Conservation (phyloP, 1,140 invertebrate genomes). For the Ylistrum balloti region DNA sequence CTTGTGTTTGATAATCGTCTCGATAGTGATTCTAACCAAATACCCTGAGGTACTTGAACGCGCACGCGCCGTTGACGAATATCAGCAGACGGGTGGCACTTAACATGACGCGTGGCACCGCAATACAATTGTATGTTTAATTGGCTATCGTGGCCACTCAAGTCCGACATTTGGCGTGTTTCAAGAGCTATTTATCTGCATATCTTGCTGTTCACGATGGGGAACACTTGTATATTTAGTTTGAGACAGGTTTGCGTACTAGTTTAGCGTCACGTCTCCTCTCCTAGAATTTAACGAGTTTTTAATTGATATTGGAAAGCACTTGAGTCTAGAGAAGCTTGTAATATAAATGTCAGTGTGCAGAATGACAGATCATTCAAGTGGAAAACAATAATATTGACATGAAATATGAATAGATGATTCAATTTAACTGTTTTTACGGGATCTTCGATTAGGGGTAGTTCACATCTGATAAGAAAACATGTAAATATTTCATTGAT, state of each 20-base stretch:
- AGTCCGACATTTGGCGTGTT: constrained; percentile 37
- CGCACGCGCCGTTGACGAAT: constrained; percentile 36
- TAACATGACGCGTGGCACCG: constrained; percentile 30
- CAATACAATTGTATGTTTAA: constrained; percentile 29
- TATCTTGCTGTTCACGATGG: not conserved
- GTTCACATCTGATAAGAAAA: no score
- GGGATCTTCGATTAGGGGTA: no score
- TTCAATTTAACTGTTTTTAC: not conserved
- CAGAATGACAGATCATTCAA: not conserved
- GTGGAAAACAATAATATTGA: constrained; percentile 35
- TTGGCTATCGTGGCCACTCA: not conserved
- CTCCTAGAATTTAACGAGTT: constrained; percentile 27
- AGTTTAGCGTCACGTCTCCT: not conserved
- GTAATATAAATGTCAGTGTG: constrained; percentile 20
- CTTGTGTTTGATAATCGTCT: constrained; percentile 31
- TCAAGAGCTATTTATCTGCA: constrained; percentile 24
- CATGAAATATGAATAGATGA: not conserved
- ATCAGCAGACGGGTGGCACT: constrained; percentile 36
- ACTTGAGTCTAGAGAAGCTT: not conserved
- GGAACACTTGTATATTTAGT: constrained; percentile 34
- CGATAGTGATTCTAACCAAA: constrained; percentile 38
- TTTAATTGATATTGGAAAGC: constrained; percentile 40
- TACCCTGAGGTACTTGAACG: constrained; percentile 37
- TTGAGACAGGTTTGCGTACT: not conserved
- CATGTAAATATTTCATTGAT: no score